Base-by-base conservation (phyloP, 2,113 vertebrate species). In the Eleginops maclovinus region DNA sequence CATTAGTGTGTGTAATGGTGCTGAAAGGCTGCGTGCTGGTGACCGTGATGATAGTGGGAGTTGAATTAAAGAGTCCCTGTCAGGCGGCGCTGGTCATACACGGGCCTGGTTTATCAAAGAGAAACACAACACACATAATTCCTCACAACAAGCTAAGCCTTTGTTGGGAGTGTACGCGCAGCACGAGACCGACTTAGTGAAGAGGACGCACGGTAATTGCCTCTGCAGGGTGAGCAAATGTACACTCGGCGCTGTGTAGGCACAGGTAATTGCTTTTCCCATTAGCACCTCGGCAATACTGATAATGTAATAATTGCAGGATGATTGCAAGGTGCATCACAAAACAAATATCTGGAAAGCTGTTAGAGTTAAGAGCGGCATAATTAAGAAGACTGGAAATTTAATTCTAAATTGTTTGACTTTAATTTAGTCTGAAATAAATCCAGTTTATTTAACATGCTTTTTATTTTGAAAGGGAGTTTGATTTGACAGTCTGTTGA, bases 1-100 rank as follows among this genome's bases (percentile, higher is more conserved):
- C 86, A 91, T 92, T 90, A 88, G 84, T 56, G 88, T 81, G 92
- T 85, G 89, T 92, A 90, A 93, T 91, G 87, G 82, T 73, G 91
- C 89, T 88, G 88, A 91, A 90, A 92, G 89, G 70, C 79, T 60
- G 81, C 61, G 72, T 61, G 77, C 85, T 76, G 83, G 65, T 92
- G 87, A 86, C 87, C 75, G 49, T 64, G 72, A 81, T 88, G 77
- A 66, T 62, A 28, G 82, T 79, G 61, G 75, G 83, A 86, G 87
- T 76, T 86, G 85, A 89, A 85, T 90, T 86, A 86, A 93, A 91
- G 77, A 81, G 79, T 43, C 70, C 26, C 77, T 77, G 85, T 84
- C 87, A 77, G 79, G 44, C 69, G 26, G 59, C 5, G 9, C 61
- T 21, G 73, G 75, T 80, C 81, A 60, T 77, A 82, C 14, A 61